A percentile compares a stretch with the other conserved stretches of the same genome.
phyloP scores from a whole-genome alignment of 2,113 vertebrate genomes.

The Aldabrachelys gigantea region DNA sequence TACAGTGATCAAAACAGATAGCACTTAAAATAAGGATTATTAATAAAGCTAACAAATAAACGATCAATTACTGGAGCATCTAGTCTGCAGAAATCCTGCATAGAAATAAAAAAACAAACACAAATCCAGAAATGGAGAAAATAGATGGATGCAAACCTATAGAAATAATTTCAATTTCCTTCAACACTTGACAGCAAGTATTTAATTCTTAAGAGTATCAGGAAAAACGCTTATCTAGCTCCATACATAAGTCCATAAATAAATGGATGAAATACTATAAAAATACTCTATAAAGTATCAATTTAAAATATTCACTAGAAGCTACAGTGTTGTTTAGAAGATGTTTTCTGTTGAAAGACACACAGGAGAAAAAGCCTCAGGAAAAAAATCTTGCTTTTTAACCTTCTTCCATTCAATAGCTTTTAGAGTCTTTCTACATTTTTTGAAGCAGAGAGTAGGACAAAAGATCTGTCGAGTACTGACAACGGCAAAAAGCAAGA shows the following conservation, averaged over 20 bases:
- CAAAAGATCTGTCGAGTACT: neutral
- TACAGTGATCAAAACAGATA: fast-evolving
- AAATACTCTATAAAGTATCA: neutral
- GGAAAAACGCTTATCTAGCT: no score
- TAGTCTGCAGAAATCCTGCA: neutral
- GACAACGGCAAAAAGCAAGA: neutral
- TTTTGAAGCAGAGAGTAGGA: neutral
- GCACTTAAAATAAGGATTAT: neutral
- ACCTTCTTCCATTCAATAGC: neutral
- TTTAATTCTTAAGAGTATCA: neutral
- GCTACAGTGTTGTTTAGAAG: neutral
- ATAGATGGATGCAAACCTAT: neutral
- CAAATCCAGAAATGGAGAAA: neutral
- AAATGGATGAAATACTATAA: neutral
- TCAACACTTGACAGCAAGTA: neutral
- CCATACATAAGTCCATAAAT: neutral
- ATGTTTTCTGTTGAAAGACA: neutral
- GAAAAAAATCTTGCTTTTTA: neutral
- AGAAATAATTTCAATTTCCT: neutral
- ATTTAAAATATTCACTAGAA: neutral
- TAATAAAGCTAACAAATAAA: neutral
- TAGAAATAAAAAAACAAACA: neutral
- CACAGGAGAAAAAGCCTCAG: neutral
- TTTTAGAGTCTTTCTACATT: neutral
- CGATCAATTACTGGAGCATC: neutral